Evolutionary conservation across 2,113 vertebrate genomes (phyloP).

Genomic region (Pluvialis apricaria): DNA sequence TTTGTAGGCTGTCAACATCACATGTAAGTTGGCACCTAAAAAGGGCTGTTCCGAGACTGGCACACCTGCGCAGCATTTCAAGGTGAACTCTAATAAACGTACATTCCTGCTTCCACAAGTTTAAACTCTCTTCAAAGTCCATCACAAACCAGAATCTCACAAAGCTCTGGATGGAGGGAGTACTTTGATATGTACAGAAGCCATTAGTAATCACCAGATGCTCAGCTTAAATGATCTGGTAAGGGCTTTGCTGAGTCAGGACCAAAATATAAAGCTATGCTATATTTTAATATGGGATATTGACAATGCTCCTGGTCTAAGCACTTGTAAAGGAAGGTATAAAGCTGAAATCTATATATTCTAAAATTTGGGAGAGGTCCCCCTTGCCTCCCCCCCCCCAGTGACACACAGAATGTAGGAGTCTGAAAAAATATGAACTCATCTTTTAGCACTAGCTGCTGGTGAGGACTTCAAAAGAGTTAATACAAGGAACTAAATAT

Average conservation of each 20-base stretch:
- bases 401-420: neutral
- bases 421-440: neutral
- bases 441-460: neutral
- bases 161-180: neutral
- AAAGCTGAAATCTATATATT: neutral
- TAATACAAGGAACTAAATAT: neutral
- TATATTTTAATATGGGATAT: neutral
- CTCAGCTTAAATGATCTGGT: neutral
- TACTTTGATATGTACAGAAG: neutral
- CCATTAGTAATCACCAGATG: neutral
- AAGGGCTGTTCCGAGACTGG: neutral
- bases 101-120: neutral
- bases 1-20: neutral
- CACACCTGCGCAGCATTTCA: neutral
- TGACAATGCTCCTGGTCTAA: neutral
- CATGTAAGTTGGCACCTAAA: neutral
- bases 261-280: neutral
- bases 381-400: neutral
- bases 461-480: neutral
- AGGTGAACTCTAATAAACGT: neutral
- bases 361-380: neutral
- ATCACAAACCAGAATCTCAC: neutral
- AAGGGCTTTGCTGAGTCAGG: neutral
- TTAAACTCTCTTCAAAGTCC: neutral
- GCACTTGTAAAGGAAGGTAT: neutral